Conservation (phyloP, 2,113 vertebrate genomes). For the Anser brachyrhynchus region DNA sequence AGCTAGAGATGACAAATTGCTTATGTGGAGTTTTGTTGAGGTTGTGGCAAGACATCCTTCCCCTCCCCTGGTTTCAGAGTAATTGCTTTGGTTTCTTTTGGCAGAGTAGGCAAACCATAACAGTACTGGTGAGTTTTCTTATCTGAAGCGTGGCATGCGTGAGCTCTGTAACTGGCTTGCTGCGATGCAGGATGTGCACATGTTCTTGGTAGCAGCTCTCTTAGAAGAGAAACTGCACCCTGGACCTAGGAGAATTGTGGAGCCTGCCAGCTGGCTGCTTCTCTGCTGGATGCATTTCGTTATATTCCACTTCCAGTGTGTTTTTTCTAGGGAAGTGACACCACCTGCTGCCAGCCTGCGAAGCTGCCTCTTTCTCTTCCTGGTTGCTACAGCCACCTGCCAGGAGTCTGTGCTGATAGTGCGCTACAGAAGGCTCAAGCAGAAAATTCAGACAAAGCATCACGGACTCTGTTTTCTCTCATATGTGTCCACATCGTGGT, state of each 20-base stretch:
- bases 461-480: rapidly evolving
- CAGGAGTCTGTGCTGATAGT: rapidly evolving
- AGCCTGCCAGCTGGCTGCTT: not conserved
- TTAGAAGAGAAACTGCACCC: not conserved
- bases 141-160: not conserved
- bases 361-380: not conserved
- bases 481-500: not conserved
- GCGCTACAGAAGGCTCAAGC: not conserved
- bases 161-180: not conserved
- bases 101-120: not conserved
- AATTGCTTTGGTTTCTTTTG: not conserved
- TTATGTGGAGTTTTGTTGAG: not conserved
- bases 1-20: not conserved
- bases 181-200: rapidly evolving
- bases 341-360: slow-evolving; percentile 11
- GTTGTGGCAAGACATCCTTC: not conserved
- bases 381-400: not conserved
- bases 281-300: not conserved
- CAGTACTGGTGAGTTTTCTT: not conserved
- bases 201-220: not conserved
- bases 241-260: not conserved
- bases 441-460: not conserved
- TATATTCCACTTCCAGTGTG: not conserved
- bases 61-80: not conserved
- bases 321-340: not conserved